Base-by-base conservation (phyloP, 2,888 invertebrate species). In the Amblyteles armatorius region DNA sequence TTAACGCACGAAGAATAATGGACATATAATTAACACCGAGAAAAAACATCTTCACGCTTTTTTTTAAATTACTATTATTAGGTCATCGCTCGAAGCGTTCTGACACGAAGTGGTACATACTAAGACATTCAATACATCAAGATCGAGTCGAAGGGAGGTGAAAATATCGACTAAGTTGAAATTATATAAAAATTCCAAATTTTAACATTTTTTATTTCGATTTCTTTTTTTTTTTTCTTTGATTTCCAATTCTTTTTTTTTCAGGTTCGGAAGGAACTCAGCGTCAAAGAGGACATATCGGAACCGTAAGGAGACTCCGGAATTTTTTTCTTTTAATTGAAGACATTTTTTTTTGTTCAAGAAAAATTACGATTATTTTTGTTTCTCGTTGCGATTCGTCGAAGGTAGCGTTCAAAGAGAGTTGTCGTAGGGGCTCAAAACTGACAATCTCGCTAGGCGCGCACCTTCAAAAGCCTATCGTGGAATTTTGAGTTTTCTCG, bases 391-490 rank as follows among this genome's bases (percentile, higher is more conserved):
- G 50, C 1, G 55, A 55, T 55, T 9, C 86, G 72, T 57, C 69
- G 78, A 85, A 85, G 83, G 83, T 84, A 87, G 88, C 89, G 88
- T 87, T 90, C 88, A 86, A 86, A 87, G 89, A 89, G 88, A 90
- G 90, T 90, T 90, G 92, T 90, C 92, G 90, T 84, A 86, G 92
- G 84, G 93, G 93, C 93, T 93, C 92, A 91, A 79, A 79, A 85
- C 87, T 88, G 91, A 91, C 91, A 79, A 80, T 89, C 90, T 91
- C 90, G 90, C 90, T 50, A 83, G 87, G 91, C 87, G 89, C 89
- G 89, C 89, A 85, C 86, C 83, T 87, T 87, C 84, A 7, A 63
- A n/a, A 63, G 33, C 0, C n/a, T 48, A 29, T 36, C 29, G 13
- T 67, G 52, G 26, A 68, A 19, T 36, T 69, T 57, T 29, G 19